Base-by-base conservation (phyloP, 2,888 invertebrate species). In the Hydraecia micacea region DNA sequence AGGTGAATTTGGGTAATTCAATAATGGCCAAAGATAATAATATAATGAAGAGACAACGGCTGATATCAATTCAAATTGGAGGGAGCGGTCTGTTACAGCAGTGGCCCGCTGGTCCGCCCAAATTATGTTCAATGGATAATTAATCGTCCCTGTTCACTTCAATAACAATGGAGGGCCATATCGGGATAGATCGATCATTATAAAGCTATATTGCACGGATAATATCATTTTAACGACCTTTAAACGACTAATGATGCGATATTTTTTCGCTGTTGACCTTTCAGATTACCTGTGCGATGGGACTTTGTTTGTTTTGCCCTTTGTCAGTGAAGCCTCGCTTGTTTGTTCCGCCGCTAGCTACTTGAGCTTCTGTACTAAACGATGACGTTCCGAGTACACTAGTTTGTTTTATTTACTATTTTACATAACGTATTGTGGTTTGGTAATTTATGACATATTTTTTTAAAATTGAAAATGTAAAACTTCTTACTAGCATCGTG, bases 41-140 rank as follows among this genome's bases (percentile, higher is more conserved):
- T 87, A 80, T 77, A 86, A 88, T 91, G 87, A 89, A 88, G 88
- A 89, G 90, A 90, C 88, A 92, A 90, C 88, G 88, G 89, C 85
- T 81, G 90, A 91, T 93, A 93, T 93, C 93, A 93, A 93, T 94
- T 93, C 88, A 90, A 92, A 90, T 91, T 89, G 91, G 90, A 88
- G 86, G 88, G 90, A 90, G 87, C 92, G 93, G 93, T 94, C 93
- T 90, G 92, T 91, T 92, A 91, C 95, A 92, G 93, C 89, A 90
- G 86, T 91, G 89, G 89, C 89, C 90, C 91, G 91, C 88, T 90
- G 93, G 91, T 90, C 96, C 96, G 95, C 96, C 96, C 96, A 94
- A 96, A 96, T 96, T 95, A 95, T 96, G 96, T 96, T 95, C 96
- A 94, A 96, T 96, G 94, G 96, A 95, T 96, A 96, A 96, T 96